Conservation (phyloP, 2,113 vertebrate species). For the Strix aluco region DNA sequence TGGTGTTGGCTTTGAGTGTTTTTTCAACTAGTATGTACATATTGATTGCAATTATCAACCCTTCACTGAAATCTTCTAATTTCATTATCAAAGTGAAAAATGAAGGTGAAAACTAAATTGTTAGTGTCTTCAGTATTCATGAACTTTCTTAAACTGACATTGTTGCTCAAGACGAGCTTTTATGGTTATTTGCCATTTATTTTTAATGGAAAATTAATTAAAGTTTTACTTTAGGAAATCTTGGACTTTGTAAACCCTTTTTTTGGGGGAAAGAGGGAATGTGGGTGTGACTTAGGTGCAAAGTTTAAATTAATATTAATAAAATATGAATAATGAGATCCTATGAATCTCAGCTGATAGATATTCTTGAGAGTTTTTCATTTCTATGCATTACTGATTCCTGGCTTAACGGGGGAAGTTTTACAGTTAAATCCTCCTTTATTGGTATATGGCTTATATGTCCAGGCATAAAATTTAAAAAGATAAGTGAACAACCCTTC, state of each 20-base stretch:
- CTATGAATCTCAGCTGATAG: not conserved
- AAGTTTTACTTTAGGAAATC: not conserved
- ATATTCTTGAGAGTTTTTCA: not conserved
- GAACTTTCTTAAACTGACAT: not conserved
- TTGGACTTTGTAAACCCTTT: not conserved
- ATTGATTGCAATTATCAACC: not conserved
- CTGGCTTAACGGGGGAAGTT: not conserved
- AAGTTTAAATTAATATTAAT: not conserved
- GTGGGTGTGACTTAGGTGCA: not conserved
- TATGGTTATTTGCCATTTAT: not conserved
- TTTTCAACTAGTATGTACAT: not conserved
- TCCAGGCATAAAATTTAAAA: not conserved
- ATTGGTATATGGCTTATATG: not conserved
- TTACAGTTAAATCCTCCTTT: not conserved
- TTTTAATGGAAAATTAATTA: not conserved
- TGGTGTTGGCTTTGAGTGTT: not conserved
- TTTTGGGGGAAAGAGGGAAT: accelerated
- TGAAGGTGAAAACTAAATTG: not conserved
- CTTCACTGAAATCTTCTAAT: not conserved
- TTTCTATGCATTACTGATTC: not conserved
- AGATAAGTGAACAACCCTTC: not conserved
- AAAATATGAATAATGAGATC: not conserved
- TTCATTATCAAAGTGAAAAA: not conserved
- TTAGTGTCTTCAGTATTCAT: not conserved
- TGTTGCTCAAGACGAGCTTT: not conserved